These are phyloP conservation scores for Ichneumon xanthorius DNA, from an alignment of 2,888 invertebrate species.

Conservation along the genomic window DNA sequence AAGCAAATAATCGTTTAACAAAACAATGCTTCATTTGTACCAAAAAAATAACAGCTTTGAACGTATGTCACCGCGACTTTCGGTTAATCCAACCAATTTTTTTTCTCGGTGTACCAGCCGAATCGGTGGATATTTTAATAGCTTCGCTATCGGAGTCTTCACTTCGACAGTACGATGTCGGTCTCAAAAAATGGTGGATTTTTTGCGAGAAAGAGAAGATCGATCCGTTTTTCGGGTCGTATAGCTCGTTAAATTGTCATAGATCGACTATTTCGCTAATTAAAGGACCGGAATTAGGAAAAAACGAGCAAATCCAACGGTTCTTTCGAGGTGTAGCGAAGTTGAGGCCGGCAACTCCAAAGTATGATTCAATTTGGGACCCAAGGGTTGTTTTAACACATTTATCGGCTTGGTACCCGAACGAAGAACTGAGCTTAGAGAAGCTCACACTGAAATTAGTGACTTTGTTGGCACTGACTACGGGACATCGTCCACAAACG, in stretches of 20 bases:
- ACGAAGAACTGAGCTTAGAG: constrained; percentile 48
- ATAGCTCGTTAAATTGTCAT: constrained; percentile 19
- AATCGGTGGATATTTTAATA: constrained; percentile 30
- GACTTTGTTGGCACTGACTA: constrained; percentile 57
- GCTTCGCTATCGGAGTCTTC: constrained; percentile 32
- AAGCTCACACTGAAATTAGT: constrained; percentile 51
- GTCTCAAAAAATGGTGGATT: constrained; percentile 12
- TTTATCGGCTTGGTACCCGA: constrained; percentile 45
- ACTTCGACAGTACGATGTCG: constrained; percentile 19
- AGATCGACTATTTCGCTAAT: constrained; percentile 6
- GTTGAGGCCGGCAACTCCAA: not conserved
- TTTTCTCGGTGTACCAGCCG: too few species aligned
- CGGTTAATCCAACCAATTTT: too few species aligned
- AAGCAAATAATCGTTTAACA: too few species aligned
- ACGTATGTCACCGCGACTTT: too few species aligned
- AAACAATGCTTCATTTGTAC: too few species aligned
- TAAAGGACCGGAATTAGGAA: not conserved
- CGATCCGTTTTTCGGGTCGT: not conserved
- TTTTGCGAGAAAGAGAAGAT: not conserved
- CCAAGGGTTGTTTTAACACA: constrained; percentile 42
- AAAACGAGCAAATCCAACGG: constrained; percentile 11
- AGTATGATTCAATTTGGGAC: constrained; percentile 64
- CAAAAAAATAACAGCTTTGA: too few species aligned
- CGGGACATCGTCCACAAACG: constrained; percentile 65
- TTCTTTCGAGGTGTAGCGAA: constrained; percentile 11